phyloP scores from a whole-genome alignment of 2,113 vertebrate species.

The Festucalex cinctus region DNA sequence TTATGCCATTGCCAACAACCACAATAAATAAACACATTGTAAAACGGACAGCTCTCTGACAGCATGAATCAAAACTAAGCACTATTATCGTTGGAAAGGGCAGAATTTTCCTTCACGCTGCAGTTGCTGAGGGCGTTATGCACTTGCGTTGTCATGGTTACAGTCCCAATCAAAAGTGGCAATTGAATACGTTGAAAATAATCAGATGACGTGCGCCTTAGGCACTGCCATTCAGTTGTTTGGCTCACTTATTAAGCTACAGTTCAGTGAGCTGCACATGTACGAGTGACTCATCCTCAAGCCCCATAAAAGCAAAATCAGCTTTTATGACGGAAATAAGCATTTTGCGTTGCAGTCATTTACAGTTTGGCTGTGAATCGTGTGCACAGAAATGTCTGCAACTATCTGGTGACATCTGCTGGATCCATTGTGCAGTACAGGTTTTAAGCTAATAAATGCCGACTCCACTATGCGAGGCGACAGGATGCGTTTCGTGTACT shows the following conservation, averaged over 20 bases:
- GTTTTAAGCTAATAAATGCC: neutral
- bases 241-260: neutral
- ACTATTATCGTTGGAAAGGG: neutral
- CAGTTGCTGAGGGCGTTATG: neutral
- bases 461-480: no score
- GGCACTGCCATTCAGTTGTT: neutral
- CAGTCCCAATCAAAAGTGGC: neutral
- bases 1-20: neutral
- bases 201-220: neutral
- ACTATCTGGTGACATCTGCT: conserved; percentile 51
- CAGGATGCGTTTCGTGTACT: neutral
- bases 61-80: neutral
- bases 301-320: neutral
- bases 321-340: neutral
- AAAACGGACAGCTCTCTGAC: neutral
- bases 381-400: neutral
- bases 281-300: neutral
- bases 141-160: neutral
- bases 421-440: conserved; percentile 5
- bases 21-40: neutral
- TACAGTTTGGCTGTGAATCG: neutral
- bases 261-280: neutral
- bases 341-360: neutral
- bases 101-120: no score
- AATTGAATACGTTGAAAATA: neutral